Percentiles rank a stretch among this genome's conserved stretches.
phyloP scores from a whole-genome alignment of 2,113 vertebrate species.

The Anoura caudifer region DNA sequence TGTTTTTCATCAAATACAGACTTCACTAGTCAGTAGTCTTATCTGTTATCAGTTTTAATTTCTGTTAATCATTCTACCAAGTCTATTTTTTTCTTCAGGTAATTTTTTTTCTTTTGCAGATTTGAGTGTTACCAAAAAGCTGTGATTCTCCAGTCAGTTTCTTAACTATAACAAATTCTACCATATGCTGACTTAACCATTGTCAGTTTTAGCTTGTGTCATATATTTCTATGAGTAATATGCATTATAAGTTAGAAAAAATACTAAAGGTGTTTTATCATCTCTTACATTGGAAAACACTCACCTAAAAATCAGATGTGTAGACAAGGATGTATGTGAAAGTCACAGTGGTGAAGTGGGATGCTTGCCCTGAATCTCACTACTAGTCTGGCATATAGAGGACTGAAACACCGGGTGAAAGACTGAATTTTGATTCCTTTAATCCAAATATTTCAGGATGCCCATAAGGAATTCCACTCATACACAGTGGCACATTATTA shows the following conservation, averaged over 20 bases:
- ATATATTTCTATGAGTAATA: background rate
- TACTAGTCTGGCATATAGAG: accelerated
- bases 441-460: background rate
- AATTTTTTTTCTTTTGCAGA: background rate
- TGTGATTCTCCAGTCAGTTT: background rate
- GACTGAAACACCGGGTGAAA: accelerated
- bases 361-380: too few relatives aligned
- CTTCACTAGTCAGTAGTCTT: background rate
- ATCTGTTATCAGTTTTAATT: background rate
- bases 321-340: background rate
- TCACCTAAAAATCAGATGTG: background rate
- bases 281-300: background rate
- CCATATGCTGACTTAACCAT: background rate
- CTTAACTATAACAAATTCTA: background rate
- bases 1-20: background rate
- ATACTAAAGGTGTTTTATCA: background rate
- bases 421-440: background rate
- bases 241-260: background rate
- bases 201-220: slow-evolving; percentile 8
- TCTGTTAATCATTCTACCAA: background rate
- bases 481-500: background rate
- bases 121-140: background rate
- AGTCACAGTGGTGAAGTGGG: background rate
- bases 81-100: background rate
- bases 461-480: background rate